These are phyloP conservation scores for Scophthalmus maximus DNA, from an alignment of 2,113 vertebrate genomes.

Conservation along the genomic window DNA sequence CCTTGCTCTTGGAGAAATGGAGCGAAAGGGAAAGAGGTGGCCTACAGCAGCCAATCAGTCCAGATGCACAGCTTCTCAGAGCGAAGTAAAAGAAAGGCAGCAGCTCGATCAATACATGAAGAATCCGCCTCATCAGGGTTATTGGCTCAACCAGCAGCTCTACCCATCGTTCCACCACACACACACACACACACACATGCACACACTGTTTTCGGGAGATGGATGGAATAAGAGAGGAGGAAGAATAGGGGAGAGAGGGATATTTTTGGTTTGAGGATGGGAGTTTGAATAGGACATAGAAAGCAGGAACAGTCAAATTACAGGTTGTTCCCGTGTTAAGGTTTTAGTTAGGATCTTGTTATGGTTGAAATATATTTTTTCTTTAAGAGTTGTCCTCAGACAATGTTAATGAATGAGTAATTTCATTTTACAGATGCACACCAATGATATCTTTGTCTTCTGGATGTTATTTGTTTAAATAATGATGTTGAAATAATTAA, in stretches of 20 bases:
- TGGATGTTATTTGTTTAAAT: no score
- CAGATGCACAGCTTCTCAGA: slow-evolving; percentile 72
- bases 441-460: no score
- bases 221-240: slow-evolving; percentile 14
- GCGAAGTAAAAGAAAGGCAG: slow-evolving; percentile 65
- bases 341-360: slow-evolving; percentile 31
- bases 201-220: no score
- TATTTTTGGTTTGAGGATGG: not conserved
- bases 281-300: slow-evolving; percentile 27
- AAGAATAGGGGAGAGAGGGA: not conserved
- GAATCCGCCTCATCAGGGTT: slow-evolving; percentile 76
- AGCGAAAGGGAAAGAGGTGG: slow-evolving; percentile 60
- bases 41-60: slow-evolving; percentile 76
- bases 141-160: slow-evolving; percentile 72
- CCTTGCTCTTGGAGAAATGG: slow-evolving; percentile 58
- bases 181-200: slow-evolving; percentile 5
- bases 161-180: slow-evolving; percentile 40
- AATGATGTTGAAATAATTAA: no score
- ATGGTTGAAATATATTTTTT: no score
- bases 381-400: no score
- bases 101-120: slow-evolving; percentile 75
- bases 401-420: no score
- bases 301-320: not conserved
- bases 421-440: no score
- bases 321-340: not conserved